These are phyloP conservation scores for Magallana angulata DNA, from an alignment of 1,140 invertebrate genomes.

Conservation along the genomic window DNA sequence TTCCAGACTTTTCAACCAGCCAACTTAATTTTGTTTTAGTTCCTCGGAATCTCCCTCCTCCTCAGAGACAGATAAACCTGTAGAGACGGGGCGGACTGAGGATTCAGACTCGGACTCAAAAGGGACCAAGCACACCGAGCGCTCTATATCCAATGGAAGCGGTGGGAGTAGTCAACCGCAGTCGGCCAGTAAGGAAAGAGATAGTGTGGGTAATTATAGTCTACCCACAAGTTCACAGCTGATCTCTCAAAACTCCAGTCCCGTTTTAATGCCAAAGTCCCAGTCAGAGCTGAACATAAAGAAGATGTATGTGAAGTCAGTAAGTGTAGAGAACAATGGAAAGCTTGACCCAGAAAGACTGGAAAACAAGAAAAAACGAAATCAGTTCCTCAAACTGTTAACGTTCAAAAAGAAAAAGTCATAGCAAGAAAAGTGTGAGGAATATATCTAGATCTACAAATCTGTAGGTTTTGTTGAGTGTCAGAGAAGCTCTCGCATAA, in stretches of 20 bases:
- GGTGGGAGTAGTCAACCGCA: not conserved
- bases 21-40: not conserved
- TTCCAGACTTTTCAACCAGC: not conserved
- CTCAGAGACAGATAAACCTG: not conserved
- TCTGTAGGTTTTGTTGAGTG: not conserved
- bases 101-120: slow-evolving; percentile 17
- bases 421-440: not conserved
- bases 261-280: not conserved
- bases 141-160: not conserved
- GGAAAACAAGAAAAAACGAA: slow-evolving; percentile 29
- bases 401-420: slow-evolving; percentile 16
- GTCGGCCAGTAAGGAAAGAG: not conserved
- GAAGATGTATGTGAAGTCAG: not conserved
- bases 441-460: slow-evolving; percentile 20
- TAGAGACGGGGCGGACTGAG: not conserved
- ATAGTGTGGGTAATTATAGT: not conserved
- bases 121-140: not conserved
- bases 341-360: not conserved
- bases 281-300: slow-evolving; percentile 29
- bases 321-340: not conserved
- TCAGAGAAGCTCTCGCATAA: not conserved
- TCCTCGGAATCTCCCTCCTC: not conserved
- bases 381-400: slow-evolving; percentile 26
- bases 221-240: not conserved
- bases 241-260: slow-evolving; percentile 7